phyloP scores from a whole-genome alignment of 2,113 vertebrate genomes.

The Corythornis cristatus region DNA sequence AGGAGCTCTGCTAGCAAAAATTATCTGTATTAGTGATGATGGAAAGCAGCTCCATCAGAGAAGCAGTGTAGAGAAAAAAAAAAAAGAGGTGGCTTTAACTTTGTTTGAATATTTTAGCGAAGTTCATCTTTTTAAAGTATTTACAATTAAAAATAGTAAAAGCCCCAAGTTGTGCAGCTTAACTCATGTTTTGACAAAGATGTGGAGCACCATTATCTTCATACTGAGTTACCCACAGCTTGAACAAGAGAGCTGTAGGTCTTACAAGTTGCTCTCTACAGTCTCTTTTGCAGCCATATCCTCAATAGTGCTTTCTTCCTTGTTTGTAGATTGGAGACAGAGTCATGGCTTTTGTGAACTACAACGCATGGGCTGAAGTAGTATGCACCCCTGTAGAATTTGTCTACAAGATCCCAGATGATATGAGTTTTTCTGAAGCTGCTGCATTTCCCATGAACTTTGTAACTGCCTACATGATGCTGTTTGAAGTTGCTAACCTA shows the following conservation, averaged over 20 bases:
- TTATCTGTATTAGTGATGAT: neutral
- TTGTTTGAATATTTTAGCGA: neutral
- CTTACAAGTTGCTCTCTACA: neutral
- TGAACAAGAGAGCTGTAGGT: neutral
- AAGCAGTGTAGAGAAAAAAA: neutral
- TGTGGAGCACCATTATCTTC: neutral
- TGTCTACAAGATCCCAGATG: constrained; percentile 95
- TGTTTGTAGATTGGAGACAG: constrained; percentile 90
- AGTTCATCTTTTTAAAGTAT: neutral
- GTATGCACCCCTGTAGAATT: constrained; percentile 90
- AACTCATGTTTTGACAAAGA: neutral
- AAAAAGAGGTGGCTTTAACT: neutral
- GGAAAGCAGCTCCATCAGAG: neutral
- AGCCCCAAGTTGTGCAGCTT: neutral
- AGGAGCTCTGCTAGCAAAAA: neutral
- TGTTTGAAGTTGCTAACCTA: constrained; percentile 96
- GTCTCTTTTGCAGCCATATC: neutral
- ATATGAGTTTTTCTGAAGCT: constrained; percentile 94
- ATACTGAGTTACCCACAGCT: neutral
- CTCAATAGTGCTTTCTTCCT: neutral
- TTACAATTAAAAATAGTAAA: neutral
- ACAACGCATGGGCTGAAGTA: constrained; percentile 97
- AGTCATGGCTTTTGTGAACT: constrained; percentile 96
- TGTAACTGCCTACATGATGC: constrained; percentile 98
- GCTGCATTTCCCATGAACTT: constrained; percentile 96